Percentiles rank a stretch among this genome's conserved stretches.
These are phyloP conservation scores for Synchiropus splendidus DNA, from an alignment of 2,113 vertebrate genomes.

Conservation along the genomic window DNA sequence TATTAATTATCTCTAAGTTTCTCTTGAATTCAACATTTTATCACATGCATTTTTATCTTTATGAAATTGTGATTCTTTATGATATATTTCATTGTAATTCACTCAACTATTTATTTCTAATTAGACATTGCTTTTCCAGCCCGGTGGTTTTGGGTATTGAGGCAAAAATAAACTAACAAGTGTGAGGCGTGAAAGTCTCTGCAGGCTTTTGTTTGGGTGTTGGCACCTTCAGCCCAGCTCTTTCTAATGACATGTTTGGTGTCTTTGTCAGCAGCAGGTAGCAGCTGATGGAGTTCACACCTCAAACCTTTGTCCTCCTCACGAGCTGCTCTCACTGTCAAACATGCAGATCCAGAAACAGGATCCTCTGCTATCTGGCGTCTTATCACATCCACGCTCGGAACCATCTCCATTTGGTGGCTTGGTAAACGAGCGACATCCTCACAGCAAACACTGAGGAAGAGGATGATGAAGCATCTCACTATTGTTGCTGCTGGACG, in stretches of 20 bases:
- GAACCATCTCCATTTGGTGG: slow-evolving; percentile 51
- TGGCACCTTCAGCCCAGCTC: too few species aligned
- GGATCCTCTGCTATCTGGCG: slow-evolving; percentile 31
- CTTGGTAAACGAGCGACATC: slow-evolving; percentile 58
- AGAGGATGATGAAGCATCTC: slow-evolving; percentile 36
- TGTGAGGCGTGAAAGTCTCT: slow-evolving; percentile 44
- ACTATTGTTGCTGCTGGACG: slow-evolving; percentile 59
- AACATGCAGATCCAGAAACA: too few species aligned
- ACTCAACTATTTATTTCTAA: too few species aligned
- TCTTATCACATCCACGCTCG: slow-evolving; percentile 19
- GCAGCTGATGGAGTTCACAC: slow-evolving; percentile 9
- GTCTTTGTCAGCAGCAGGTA: too few species aligned
- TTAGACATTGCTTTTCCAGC: too few species aligned
- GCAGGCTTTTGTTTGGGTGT: slow-evolving; percentile 31
- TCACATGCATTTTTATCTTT: too few species aligned
- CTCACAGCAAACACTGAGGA: slow-evolving; percentile 59
- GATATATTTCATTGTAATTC: slow-evolving; percentile 14
- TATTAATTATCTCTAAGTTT: too few species aligned
- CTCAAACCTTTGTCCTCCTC: slow-evolving; percentile 53
- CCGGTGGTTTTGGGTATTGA: neutral
- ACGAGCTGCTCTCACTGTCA: slow-evolving; percentile 42
- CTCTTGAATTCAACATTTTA: too few species aligned
- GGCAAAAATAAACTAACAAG: slow-evolving; percentile 64
- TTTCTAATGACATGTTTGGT: too few species aligned
- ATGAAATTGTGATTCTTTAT: too few species aligned